Conservation (phyloP, 1,140 invertebrate species). For the Marisa cornuarietis region DNA sequence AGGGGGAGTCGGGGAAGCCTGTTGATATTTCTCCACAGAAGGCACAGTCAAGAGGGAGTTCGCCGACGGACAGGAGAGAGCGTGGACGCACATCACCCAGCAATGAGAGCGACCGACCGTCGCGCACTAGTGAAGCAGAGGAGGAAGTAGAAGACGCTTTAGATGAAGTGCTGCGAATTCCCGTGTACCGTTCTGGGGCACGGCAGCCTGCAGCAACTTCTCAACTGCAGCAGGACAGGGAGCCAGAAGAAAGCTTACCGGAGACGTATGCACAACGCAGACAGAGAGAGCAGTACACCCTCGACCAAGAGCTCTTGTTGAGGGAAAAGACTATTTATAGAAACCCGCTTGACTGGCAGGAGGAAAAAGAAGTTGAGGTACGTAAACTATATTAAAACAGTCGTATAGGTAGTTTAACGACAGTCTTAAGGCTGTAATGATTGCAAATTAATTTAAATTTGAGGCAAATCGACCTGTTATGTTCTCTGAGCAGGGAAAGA, state of each 20-base stretch:
- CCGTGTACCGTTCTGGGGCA: not conserved
- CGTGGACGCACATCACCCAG: not conserved
- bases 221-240: not conserved
- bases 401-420: not conserved
- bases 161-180: conserved; percentile 10
- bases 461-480: too few relatives aligned
- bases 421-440: not conserved
- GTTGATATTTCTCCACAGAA: not conserved
- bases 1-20: not conserved
- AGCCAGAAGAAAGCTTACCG: conserved; percentile 4
- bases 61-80: not conserved
- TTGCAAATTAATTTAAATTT: too few relatives aligned
- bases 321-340: conserved; percentile 45
- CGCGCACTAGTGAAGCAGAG: not conserved
- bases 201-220: not conserved
- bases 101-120: not conserved
- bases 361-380: conserved; percentile 11
- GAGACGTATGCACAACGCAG: conserved; percentile 41
- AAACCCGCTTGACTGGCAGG: conserved; percentile 35
- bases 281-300: conserved; percentile 35
- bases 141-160: not conserved
- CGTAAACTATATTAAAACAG: not conserved
- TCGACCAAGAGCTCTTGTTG: conserved; percentile 25
- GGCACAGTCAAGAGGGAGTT: not conserved
- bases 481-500: too few relatives aligned